These are phyloP conservation scores for Leptothorax acervorum DNA, from an alignment of 2,888 invertebrate species.

Conservation along the genomic window DNA sequence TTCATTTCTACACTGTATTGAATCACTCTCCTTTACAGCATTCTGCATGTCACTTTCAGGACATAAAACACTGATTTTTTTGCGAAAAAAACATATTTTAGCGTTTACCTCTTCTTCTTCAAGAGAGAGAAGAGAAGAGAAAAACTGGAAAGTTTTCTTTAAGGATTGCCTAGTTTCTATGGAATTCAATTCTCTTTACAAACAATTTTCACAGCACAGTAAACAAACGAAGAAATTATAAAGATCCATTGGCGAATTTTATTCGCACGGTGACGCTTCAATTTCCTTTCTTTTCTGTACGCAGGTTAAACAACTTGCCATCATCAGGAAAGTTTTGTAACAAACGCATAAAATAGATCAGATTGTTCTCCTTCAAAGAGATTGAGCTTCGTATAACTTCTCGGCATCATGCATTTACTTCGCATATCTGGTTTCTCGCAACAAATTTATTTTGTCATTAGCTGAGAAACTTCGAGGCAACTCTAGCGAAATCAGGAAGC, in stretches of 20 bases:
- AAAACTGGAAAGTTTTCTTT: neutral
- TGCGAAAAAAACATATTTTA: conserved; percentile 2
- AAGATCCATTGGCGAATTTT: neutral
- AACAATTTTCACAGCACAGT: neutral
- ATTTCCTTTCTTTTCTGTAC: neutral
- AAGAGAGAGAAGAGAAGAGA: neutral
- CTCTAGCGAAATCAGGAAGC: neutral
- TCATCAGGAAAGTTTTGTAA: neutral
- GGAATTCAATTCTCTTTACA: conserved; percentile 16
- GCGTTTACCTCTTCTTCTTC: neutral
- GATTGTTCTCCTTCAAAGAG: neutral
- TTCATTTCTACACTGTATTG: conserved; percentile 19
- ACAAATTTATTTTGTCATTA: conserved; percentile 40
- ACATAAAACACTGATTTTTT: neutral
- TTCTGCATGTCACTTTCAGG: neutral
- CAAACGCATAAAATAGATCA: conserved; percentile 10
- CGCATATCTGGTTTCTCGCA: neutral
- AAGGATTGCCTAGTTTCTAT: neutral
- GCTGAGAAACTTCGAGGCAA: conserved; percentile 6
- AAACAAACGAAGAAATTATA: conserved; percentile 11
- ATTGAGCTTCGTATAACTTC: conserved; percentile 4
- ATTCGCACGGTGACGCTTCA: neutral
- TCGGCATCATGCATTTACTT: neutral
- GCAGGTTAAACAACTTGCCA: neutral
- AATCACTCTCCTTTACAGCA: conserved; percentile 9